Evolutionary conservation across 35 echinoderm and acorn worm species (phyloP), one percentile per base, ranked within the genome.

Genomic region (Amphiura filiformis): DNA sequence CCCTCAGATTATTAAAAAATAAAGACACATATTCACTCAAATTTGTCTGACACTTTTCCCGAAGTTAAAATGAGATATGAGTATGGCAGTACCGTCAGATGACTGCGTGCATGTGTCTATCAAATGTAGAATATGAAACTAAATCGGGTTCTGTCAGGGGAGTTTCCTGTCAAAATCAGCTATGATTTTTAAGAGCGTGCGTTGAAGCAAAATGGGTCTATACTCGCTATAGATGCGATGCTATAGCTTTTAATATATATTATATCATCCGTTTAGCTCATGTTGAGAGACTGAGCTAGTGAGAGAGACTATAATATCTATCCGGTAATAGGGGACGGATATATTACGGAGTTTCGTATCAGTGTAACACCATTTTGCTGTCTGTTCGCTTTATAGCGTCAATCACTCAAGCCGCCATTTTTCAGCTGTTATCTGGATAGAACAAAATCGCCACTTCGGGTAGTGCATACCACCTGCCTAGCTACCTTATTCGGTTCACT

Each of bases 311-410:
- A 20, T 20, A 20, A 52, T 7, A 4, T 30, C 28, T 70, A 70
- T 70, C 61, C 61, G 61, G 61, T 70, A 70, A 70, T 70, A 70
- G 61, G 61, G 61, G 61, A 70, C 61, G 61, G 61, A 70, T 70
- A 70, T 70, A 70, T 70, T 70, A 70, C 17, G 4, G 61, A 70
- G 17, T 70, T 13, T 70, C 61, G 61, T 70, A 26, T 70, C 61
- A 13, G 61, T 70, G 28, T 70, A 26, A 70, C 61, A 70, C 61
- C 61, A 70, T 70, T 70, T 70, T n/a, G 61, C 61, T 70, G 61
- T 70, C 61, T 70, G 61, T 70, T 70, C 61, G 61, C 61, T 70
- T 70, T 70, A 70, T 30, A 70, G 61, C 26, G 61, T n/a, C 61
- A 70, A 70, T 70, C 61, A 70, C 11, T 70, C 61, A 70, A 70